Evolutionary conservation across 2,113 vertebrate species (phyloP).

Genomic region (Ameiurus melas): DNA sequence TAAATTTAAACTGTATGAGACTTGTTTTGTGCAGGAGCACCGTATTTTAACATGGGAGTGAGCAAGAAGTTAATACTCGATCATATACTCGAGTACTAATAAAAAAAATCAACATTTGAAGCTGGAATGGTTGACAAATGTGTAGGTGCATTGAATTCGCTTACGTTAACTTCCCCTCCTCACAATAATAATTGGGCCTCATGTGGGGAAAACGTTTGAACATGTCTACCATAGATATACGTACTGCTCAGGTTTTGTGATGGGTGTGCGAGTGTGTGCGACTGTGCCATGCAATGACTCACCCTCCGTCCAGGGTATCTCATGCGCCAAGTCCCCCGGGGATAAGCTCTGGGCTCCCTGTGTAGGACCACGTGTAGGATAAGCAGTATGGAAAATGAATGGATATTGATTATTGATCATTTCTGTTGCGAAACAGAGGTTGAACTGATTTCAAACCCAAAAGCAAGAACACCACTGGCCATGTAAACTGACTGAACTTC

Average conservation of each 20-base stretch:
- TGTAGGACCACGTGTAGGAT: too few species aligned
- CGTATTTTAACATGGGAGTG: neutral
- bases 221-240: neutral
- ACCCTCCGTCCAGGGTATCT: too few species aligned
- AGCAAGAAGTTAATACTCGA: neutral
- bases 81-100: neutral
- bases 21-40: neutral
- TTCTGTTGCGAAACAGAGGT: too few species aligned
- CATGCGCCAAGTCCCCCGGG: too few species aligned
- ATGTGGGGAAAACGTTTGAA: neutral
- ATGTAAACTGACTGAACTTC: neutral
- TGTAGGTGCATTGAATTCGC: too few species aligned
- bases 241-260: neutral
- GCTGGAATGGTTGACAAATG: neutral
- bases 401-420: too few species aligned
- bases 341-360: too few species aligned
- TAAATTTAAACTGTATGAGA: neutral
- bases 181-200: too few species aligned
- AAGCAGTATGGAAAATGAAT: too few species aligned
- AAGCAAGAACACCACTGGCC: neutral
- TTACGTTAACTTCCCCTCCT: too few species aligned
- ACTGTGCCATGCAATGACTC: too few species aligned
- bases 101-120: neutral
- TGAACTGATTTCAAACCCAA: neutral
- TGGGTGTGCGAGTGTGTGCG: too few species aligned